Percentiles rank a stretch among this genome's conserved stretches.
Conservation (phyloP, 2,888 invertebrate species). For the Aporophyla lueneburgensis region DNA sequence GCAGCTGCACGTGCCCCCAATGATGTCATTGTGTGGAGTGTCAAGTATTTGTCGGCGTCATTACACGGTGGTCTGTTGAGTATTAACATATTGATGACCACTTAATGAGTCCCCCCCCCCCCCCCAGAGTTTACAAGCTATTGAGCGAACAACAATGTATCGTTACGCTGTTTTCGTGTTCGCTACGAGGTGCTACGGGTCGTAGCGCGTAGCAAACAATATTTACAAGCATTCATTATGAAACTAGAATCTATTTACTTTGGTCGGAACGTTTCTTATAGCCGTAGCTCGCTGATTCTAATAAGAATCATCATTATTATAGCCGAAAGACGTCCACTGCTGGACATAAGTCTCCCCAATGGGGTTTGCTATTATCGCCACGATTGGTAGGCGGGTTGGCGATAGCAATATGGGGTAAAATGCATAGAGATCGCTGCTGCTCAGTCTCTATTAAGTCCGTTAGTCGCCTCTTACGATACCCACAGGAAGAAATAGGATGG, state of each 20-base stretch:
- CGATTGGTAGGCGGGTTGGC: too few species aligned
- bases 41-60: slow-evolving; percentile 65
- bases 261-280: neutral
- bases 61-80: slow-evolving; percentile 79
- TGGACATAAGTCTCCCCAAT: too few species aligned
- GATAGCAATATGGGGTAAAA: too few species aligned
- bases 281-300: neutral
- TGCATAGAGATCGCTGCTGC: too few species aligned
- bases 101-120: slow-evolving; percentile 82
- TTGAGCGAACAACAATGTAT: slow-evolving; percentile 7
- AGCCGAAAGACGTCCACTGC: too few species aligned
- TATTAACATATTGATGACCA: slow-evolving; percentile 83
- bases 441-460: too few species aligned
- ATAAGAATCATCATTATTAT: neutral
- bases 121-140: slow-evolving; percentile 29
- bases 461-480: too few species aligned
- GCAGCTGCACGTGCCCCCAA: slow-evolving; percentile 88
- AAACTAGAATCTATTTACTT: neutral
- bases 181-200: slow-evolving; percentile 44
- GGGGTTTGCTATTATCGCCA: too few species aligned
- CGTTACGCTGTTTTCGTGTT: neutral
- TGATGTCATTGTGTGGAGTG: slow-evolving; percentile 77
- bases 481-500: too few species aligned
- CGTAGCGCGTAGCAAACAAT: slow-evolving; percentile 37
- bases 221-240: neutral